phyloP scores from a whole-genome alignment of 2,888 invertebrate species.

The Cistogaster globosa region DNA sequence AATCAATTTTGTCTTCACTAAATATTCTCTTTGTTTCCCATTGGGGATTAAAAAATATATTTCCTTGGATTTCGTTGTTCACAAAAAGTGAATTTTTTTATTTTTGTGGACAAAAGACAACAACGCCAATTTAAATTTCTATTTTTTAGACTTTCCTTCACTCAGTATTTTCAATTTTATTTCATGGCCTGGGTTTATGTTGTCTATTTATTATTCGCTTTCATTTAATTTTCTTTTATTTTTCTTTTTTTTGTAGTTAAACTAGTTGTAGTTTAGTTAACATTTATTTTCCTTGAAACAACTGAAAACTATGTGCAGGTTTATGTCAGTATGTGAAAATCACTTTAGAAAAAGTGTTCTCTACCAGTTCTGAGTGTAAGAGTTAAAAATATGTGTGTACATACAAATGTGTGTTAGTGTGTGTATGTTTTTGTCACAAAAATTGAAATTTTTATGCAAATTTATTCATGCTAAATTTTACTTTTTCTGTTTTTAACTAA shows the following conservation, averaged over 20 bases:
- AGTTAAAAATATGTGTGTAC: background rate
- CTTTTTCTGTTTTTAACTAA: conserved; percentile 48
- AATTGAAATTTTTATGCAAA: conserved; percentile 68
- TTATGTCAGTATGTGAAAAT: conserved; percentile 27
- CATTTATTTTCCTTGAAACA: background rate
- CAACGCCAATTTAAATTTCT: conserved; percentile 45
- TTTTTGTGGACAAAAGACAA: background rate
- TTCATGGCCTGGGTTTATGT: background rate
- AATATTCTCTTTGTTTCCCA: background rate
- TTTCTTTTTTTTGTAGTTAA: background rate
- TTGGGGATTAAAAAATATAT: background rate
- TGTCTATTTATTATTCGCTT: conserved; percentile 9
- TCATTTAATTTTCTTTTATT: background rate
- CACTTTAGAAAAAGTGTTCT: conserved; percentile 48
- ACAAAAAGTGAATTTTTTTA: background rate
- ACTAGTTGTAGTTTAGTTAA: conserved; percentile 20
- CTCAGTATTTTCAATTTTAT: conserved; percentile 22
- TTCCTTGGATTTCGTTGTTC: background rate
- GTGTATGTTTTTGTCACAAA: conserved; percentile 32
- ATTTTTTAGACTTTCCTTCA: conserved; percentile 41
- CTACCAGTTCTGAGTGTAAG: conserved; percentile 9
- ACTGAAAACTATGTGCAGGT: background rate
- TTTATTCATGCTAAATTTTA: conserved; percentile 65
- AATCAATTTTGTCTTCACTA: background rate
- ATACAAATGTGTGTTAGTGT: conserved; percentile 26